These are phyloP conservation scores for Tuta absoluta DNA, from an alignment of 2,888 invertebrate genomes.

Conservation along the genomic window DNA sequence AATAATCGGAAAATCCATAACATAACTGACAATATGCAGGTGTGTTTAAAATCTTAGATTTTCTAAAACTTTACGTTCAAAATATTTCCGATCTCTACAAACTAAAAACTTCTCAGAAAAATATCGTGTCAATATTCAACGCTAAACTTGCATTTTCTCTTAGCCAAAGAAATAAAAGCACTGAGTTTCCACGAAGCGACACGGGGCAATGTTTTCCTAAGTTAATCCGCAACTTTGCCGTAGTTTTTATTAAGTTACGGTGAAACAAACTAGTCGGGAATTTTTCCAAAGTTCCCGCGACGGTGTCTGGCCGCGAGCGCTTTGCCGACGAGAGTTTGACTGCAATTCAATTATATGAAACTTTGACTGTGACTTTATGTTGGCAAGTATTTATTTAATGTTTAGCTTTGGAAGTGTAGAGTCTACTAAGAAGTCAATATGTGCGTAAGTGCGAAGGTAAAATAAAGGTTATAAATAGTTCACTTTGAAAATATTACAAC, in stretches of 20 bases:
- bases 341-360: slow-evolving; percentile 70
- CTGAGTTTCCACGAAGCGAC: slow-evolving; percentile 42
- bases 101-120: neutral
- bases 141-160: slow-evolving; percentile 30
- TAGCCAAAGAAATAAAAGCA: slow-evolving; percentile 33
- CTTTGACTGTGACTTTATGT: slow-evolving; percentile 41
- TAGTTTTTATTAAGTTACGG: slow-evolving; percentile 73
- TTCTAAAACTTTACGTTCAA: too few species aligned
- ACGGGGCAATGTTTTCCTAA: slow-evolving; percentile 57
- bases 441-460: too few species aligned
- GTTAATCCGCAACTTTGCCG: slow-evolving; percentile 60
- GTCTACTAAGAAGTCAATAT: neutral
- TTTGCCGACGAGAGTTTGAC: slow-evolving; percentile 61
- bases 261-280: slow-evolving; percentile 71
- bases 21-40: too few species aligned
- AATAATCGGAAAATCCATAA: too few species aligned
- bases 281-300: slow-evolving; percentile 68
- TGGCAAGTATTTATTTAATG: slow-evolving; percentile 18
- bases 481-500: too few species aligned
- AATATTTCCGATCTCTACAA: too few species aligned
- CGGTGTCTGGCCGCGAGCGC: slow-evolving; percentile 38
- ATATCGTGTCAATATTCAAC: neutral
- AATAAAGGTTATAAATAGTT: too few species aligned
- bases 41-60: too few species aligned
- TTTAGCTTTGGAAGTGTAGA: neutral